These are phyloP conservation scores for Nematolebias whitei DNA, from an alignment of 2,113 vertebrate species.

Conservation along the genomic window DNA sequence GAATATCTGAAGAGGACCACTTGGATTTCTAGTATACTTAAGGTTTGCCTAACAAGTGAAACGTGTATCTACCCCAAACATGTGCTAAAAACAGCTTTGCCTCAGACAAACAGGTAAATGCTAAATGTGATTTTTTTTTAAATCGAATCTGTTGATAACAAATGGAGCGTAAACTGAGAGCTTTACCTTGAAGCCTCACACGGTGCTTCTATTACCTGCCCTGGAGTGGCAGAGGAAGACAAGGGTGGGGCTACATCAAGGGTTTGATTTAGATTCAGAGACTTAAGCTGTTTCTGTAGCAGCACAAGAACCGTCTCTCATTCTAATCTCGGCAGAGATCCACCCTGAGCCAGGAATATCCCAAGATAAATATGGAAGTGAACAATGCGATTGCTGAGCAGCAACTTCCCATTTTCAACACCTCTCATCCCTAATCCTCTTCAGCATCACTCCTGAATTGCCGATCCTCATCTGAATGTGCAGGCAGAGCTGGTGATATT, in stretches of 20 bases:
- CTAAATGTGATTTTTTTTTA: neutral
- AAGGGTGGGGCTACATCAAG: constrained; percentile 56
- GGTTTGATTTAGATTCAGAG: constrained; percentile 73
- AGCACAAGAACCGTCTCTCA: constrained; percentile 74
- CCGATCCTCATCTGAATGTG: constrained; percentile 73
- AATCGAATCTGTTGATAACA: constrained; percentile 27
- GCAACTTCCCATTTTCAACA: constrained; percentile 76
- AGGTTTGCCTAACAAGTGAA: constrained; percentile 1
- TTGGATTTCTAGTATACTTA: constrained; percentile 2
- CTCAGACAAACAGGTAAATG: constrained; percentile 14
- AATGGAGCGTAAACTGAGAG: constrained; percentile 15
- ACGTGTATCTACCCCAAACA: constrained; percentile 10
- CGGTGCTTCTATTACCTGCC: constrained; percentile 59
- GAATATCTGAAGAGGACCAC: constrained; percentile 40
- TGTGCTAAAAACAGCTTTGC: constrained; percentile 7
- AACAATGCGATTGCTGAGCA: constrained; percentile 82
- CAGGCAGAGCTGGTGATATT: constrained; percentile 65
- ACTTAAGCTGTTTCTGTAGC: constrained; percentile 78
- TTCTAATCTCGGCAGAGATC: constrained; percentile 83
- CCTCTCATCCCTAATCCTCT: constrained; percentile 78
- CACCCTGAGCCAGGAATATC: constrained; percentile 82
- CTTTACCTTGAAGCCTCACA: constrained; percentile 50
- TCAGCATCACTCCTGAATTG: constrained; percentile 73
- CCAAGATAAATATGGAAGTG: constrained; percentile 83
- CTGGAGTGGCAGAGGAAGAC: constrained; percentile 38